Evolutionary conservation across 2,888 invertebrate species (phyloP).

Genomic region (Omphaloscelis lunosa): DNA sequence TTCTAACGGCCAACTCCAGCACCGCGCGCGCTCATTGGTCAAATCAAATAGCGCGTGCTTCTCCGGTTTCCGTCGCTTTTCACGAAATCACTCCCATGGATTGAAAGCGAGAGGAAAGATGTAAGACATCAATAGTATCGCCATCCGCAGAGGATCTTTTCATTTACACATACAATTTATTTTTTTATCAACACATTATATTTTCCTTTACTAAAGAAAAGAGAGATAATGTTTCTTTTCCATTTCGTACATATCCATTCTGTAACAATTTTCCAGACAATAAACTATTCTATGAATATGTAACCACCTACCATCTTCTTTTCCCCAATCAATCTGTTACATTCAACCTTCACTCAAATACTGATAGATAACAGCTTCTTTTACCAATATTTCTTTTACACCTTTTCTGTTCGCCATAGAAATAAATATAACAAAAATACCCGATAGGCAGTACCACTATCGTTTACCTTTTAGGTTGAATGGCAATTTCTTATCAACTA

Average conservation of each 20-base stretch:
- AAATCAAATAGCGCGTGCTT: too few relatives aligned
- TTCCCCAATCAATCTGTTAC: slow-evolving; percentile 44
- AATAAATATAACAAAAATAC: slow-evolving; percentile 57
- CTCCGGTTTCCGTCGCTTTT: too few relatives aligned
- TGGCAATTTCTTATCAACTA: slow-evolving; percentile 68
- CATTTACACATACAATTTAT: background rate
- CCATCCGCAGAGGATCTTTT: background rate
- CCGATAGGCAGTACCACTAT: slow-evolving; percentile 42
- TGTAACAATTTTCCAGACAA: background rate
- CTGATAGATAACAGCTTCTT: slow-evolving; percentile 33
- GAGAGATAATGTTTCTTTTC: background rate
- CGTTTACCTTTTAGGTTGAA: slow-evolving; percentile 65
- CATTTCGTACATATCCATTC: background rate
- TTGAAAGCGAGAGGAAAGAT: too few relatives aligned
- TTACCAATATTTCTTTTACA: slow-evolving; percentile 18
- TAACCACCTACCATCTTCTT: slow-evolving; percentile 13
- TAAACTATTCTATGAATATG: slow-evolving; percentile 37
- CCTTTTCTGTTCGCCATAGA: slow-evolving; percentile 29
- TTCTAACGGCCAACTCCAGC: too few relatives aligned
- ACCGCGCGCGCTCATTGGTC: too few relatives aligned
- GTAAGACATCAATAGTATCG: background rate
- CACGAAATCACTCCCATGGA: too few relatives aligned
- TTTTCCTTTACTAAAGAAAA: background rate
- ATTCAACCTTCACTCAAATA: background rate
- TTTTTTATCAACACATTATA: background rate